Percentiles rank a stretch among this genome's conserved stretches.
These are phyloP conservation scores for Calosoma granatense DNA, from an alignment of 1,140 invertebrate genomes.

Conservation along the genomic window DNA sequence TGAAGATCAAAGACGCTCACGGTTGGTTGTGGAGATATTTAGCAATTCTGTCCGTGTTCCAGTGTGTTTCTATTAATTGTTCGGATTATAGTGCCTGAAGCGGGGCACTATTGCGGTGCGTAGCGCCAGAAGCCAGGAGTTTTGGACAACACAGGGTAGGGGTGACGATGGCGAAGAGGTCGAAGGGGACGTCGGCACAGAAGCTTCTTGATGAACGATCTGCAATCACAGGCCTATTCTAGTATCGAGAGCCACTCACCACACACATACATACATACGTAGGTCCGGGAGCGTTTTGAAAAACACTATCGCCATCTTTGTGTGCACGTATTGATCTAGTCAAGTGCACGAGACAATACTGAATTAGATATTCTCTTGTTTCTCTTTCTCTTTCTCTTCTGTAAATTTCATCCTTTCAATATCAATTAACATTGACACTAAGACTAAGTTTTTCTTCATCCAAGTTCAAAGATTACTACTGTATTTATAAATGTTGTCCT, in stretches of 20 bases:
- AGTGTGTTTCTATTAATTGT: slow-evolving; percentile 3
- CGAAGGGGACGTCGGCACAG: neutral
- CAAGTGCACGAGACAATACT: neutral
- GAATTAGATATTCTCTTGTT: slow-evolving; percentile 1
- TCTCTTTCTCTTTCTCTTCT: no score
- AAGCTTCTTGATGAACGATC: slow-evolving; percentile 26
- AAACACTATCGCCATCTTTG: neutral
- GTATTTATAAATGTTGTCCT: no score
- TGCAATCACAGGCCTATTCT: slow-evolving; percentile 30
- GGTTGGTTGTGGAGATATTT: no score
- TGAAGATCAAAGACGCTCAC: no score
- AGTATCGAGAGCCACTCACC: slow-evolving; percentile 26
- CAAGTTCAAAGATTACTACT: no score
- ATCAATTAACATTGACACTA: no score
- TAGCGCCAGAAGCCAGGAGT: neutral
- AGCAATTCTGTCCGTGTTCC: neutral
- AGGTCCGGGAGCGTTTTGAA: neutral
- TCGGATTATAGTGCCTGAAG: slow-evolving; percentile 1
- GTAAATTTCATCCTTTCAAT: no score
- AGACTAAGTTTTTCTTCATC: no score
- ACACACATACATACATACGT: no score
- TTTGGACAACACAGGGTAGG: neutral
- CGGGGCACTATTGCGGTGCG: no score
- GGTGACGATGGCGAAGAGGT: neutral
- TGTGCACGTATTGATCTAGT: neutral